Conservation (phyloP, 2,113 vertebrate species). For the Fregetta grallaria region DNA sequence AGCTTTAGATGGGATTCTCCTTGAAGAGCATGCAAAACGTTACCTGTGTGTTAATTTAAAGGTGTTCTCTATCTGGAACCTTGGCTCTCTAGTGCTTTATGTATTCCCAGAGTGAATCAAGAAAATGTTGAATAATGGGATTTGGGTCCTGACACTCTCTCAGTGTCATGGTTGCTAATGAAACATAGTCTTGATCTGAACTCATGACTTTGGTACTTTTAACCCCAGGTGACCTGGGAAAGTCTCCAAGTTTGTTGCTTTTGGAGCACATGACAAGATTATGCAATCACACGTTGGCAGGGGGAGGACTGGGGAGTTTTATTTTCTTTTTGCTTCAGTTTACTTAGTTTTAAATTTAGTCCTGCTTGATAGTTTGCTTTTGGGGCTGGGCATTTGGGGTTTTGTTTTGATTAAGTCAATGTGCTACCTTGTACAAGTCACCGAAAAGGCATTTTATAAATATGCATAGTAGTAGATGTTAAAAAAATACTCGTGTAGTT, state of each 20-base stretch:
- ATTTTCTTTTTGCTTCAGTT: not conserved
- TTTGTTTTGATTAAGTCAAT: not conserved
- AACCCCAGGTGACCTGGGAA: conserved; percentile 29
- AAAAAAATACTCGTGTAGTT: not conserved
- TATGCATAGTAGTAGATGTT: not conserved
- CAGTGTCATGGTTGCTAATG: not conserved
- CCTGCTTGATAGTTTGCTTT: not conserved
- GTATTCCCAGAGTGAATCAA: not conserved
- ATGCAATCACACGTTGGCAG: not conserved
- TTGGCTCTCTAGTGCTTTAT: not conserved
- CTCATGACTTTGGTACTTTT: conserved; percentile 26
- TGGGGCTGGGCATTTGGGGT: not conserved
- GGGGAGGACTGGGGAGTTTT: not conserved
- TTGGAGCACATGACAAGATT: conserved; percentile 3
- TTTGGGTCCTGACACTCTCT: not conserved
- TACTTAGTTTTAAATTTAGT: not conserved
- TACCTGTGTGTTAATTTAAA: not conserved
- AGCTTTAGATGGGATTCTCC: not conserved
- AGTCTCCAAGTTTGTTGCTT: conserved; percentile 8
- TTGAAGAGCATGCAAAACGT: not conserved
- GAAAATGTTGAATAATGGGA: not conserved
- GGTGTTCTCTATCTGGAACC: not conserved
- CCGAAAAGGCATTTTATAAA: not conserved
- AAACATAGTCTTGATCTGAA: not conserved
- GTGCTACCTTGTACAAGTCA: not conserved